Evolutionary conservation across 2,888 invertebrate species (phyloP).

Genomic region (Tholera decimalis): DNA sequence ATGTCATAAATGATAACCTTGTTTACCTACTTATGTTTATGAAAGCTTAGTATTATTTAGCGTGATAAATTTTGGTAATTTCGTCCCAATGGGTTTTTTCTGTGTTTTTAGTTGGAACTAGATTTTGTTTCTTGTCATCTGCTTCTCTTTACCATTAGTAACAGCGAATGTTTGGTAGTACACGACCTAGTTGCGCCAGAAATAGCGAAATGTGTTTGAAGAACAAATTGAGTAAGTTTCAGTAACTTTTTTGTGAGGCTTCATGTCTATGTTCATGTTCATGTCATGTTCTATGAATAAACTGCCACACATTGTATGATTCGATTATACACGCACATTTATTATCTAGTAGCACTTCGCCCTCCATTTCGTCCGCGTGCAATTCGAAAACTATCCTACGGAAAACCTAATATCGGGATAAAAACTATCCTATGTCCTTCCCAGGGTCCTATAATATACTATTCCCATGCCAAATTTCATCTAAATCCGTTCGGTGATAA

Average conservation of each 20-base stretch:
- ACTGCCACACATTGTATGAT: too few relatives aligned
- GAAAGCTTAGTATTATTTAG: neutral
- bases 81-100: neutral
- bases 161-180: constrained; percentile 13
- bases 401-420: too few relatives aligned
- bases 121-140: constrained; percentile 19
- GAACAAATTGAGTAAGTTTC: constrained; percentile 25
- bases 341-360: neutral
- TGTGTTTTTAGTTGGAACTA: constrained; percentile 7
- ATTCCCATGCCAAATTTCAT: too few relatives aligned
- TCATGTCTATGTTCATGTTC: constrained; percentile 22
- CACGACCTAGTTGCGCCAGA: constrained; percentile 10
- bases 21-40: constrained; percentile 25
- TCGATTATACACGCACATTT: neutral
- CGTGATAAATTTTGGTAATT: neutral
- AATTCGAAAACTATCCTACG: neutral
- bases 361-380: neutral
- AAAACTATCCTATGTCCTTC: too few relatives aligned
- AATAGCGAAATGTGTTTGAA: constrained; percentile 25
- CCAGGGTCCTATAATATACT: too few relatives aligned
- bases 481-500: too few relatives aligned
- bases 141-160: constrained; percentile 18
- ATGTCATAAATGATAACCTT: constrained; percentile 58
- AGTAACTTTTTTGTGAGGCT: constrained; percentile 28
- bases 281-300: constrained; percentile 14